Conservation (phyloP, 2,113 vertebrate species). For the Melanerpes aurifrons region DNA sequence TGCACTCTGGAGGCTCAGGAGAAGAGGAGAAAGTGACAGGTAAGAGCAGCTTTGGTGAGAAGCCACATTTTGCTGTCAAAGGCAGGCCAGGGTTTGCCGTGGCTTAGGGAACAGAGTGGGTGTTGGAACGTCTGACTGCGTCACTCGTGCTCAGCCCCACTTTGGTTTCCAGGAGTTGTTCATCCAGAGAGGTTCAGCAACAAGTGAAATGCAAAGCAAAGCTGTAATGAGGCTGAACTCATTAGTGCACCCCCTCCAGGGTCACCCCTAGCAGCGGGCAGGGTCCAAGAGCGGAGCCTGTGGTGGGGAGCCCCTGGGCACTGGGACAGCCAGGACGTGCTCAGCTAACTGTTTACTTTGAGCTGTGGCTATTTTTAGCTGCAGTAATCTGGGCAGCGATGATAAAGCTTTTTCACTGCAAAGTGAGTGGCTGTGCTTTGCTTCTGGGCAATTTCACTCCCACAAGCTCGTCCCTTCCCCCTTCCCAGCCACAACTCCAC, state of each 20-base stretch:
- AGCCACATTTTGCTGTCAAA: neutral
- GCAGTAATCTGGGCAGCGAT: conserved; percentile 74
- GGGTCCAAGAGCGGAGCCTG: accelerated
- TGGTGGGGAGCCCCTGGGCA: neutral
- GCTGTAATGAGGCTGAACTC: conserved; percentile 8
- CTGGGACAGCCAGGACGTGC: neutral
- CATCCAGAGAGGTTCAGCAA: conserved; percentile 19
- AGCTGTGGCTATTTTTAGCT: conserved; percentile 75
- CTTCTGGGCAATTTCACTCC: conserved; percentile 76
- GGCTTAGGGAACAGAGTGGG: conserved; percentile 9
- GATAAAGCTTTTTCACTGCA: conserved; percentile 75
- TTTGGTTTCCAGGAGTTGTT: conserved; percentile 16
- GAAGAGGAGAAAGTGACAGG: neutral
- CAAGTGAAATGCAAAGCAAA: neutral
- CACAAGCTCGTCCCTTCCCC: conserved; percentile 25
- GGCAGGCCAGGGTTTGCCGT: neutral
- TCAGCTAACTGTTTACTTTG: conserved; percentile 72
- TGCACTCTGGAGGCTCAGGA: neutral
- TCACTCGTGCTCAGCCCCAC: neutral
- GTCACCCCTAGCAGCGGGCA: neutral
- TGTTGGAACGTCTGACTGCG: neutral
- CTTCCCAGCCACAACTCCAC: neutral
- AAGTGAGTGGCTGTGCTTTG: conserved; percentile 53
- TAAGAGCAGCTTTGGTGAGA: neutral
- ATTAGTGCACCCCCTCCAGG: neutral